Base-by-base conservation (phyloP, 92 coral and sea anemone species). In the Pocillopora grandis region DNA sequence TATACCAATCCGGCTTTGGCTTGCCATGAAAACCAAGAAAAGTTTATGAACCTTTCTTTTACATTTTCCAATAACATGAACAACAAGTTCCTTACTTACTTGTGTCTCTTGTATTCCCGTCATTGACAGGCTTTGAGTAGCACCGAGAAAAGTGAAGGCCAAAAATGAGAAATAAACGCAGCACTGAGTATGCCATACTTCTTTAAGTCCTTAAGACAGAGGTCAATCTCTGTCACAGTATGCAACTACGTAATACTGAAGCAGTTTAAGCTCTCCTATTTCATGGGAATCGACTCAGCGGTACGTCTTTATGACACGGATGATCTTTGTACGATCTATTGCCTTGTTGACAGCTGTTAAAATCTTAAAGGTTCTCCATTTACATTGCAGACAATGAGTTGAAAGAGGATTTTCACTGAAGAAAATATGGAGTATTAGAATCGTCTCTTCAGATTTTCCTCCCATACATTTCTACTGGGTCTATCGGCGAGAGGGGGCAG, bases 261-360 rank as follows among this genome's bases (percentile, higher is more conserved):
- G 6, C 33, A 18, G 1, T 56, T 2, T 6, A 63, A 66, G 17
- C 6, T 66, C 74, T 79, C 83, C 42, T 55, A 79, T 66, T 27
- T 79, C 83, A 57, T 56, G 64, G 65, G 63, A 79, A 67, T 79
- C 2, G 48, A 16, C 5, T 67, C 49, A 37, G 65, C 20, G 52
- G 75, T 11, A 11, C 23, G 74, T 31, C 36, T 14, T 27, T 27
- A 27, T 27, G 77, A 19, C 18, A 0, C 9, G 23, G 55, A 4
- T 19, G 49, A n/a, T 48, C 33, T 52, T 37, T n/a, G 27, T 12
- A 13, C 36, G 15, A 27, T 52, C 33, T 13, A 65, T 78, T 65
- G 62, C 65, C 21, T 66, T 66, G 31, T 66, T 56, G 66, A 21
- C 75, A 67, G 83, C 75, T 52, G 63, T 27, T 23, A 5, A 77